Conservation (phyloP, 2,113 vertebrate genomes). For the Epinephelus cyanopodus region DNA sequence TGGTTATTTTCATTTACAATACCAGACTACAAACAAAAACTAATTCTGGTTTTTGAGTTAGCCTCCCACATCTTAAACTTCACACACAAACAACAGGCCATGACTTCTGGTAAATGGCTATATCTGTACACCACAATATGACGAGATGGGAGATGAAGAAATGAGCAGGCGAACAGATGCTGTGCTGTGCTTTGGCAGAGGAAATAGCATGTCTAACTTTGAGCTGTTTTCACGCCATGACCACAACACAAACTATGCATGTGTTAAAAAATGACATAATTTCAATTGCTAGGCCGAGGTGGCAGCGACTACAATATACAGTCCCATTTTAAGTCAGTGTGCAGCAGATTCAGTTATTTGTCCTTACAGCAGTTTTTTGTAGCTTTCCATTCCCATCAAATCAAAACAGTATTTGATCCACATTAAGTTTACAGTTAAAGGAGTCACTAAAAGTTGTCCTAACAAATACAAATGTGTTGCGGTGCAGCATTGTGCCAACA, state of each 20-base stretch:
- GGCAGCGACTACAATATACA: not conserved
- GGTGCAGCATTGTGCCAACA: not conserved
- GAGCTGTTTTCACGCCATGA: conserved; percentile 41
- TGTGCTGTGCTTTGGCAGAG: conserved; percentile 14
- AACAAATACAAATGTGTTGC: not conserved
- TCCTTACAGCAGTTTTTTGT: not conserved
- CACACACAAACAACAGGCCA: conserved; percentile 15
- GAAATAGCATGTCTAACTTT: conserved; percentile 31
- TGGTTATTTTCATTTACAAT: not conserved
- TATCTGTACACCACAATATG: conserved; percentile 16
- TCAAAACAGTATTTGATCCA: not conserved
- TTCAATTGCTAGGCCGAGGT: not conserved
- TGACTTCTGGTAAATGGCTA: conserved; percentile 31
- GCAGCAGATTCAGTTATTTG: not conserved
- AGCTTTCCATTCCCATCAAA: not conserved
- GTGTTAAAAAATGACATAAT: not conserved
- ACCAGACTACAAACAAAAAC: not conserved
- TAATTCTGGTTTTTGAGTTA: conserved; percentile 27
- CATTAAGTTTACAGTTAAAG: not conserved
- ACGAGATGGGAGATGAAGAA: conserved; percentile 45
- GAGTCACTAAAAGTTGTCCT: not conserved
- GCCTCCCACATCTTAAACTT: not conserved
- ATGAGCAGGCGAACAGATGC: conserved; percentile 23
- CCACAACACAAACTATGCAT: conserved; percentile 19
- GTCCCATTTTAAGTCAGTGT: not conserved